Percentiles rank a stretch among this genome's conserved stretches.
phyloP scores from a whole-genome alignment of 1,140 invertebrate genomes.

The Cydia fagiglandana region DNA sequence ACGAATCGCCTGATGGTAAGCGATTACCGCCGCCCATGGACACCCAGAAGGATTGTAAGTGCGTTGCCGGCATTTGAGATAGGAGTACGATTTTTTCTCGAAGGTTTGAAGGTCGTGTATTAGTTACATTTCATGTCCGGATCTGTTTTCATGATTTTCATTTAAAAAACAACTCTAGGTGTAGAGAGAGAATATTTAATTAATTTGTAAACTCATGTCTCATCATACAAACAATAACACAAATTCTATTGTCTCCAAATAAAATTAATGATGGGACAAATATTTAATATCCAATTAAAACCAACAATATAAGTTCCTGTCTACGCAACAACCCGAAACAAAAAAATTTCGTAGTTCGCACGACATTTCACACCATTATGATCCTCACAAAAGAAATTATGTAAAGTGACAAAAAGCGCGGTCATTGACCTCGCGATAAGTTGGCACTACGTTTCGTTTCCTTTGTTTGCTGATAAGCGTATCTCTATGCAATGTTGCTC shows the following conservation, averaged over 20 bases:
- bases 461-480: conserved; percentile 9
- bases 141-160: too few species aligned
- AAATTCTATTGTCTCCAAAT: conserved; percentile 8
- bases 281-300: background rate
- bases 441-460: background rate
- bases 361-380: background rate
- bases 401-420: background rate
- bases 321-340: background rate
- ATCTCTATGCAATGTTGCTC: conserved; percentile 5
- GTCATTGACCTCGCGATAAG: conserved; percentile 1
- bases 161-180: too few species aligned
- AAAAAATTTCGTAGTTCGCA: background rate
- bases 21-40: too few species aligned
- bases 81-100: too few species aligned
- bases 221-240: background rate
- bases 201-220: background rate
- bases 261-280: conserved; percentile 4
- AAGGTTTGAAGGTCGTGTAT: too few species aligned
- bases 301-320: background rate
- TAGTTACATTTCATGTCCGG: too few species aligned
- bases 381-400: conserved; percentile 10
- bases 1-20: too few species aligned
- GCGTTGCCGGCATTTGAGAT: too few species aligned
- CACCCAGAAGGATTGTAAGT: too few species aligned
- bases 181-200: background rate